These are phyloP conservation scores for Gymnocheta viridis DNA, from an alignment of 2,888 invertebrate species.

Conservation along the genomic window DNA sequence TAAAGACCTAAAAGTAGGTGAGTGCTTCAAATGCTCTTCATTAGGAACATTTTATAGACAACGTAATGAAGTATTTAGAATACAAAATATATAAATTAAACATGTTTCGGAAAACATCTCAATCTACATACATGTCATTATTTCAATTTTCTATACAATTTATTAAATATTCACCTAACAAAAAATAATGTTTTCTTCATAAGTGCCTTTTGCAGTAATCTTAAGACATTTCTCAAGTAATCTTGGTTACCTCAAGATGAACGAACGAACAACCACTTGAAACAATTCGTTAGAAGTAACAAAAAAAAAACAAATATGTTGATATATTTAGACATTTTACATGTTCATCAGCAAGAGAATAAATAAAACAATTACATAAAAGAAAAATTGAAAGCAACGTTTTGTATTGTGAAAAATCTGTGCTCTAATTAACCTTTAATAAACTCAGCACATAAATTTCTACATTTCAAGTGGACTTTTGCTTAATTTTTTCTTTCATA, in stretches of 20 bases:
- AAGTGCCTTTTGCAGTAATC: neutral
- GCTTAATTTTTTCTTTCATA: neutral
- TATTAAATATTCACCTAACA: neutral
- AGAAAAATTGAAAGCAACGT: neutral
- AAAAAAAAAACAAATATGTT: neutral
- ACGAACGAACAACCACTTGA: conserved; percentile 46
- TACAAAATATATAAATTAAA: neutral
- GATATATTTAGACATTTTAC: neutral
- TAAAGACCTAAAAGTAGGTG: conserved; percentile 3
- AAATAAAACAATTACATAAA: conserved; percentile 1
- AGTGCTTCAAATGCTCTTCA: neutral
- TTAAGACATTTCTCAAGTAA: conserved; percentile 46
- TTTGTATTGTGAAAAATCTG: conserved; percentile 46
- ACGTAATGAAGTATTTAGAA: neutral
- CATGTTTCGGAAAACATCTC: neutral
- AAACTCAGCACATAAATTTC: conserved; percentile 66
- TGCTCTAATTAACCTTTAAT: conserved; percentile 68
- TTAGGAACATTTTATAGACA: neutral
- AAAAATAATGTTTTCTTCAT: conserved; percentile 18
- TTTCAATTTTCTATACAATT: neutral
- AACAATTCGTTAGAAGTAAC: conserved; percentile 12
- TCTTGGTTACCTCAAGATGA: conserved; percentile 10
- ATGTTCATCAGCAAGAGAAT: conserved; percentile 8
- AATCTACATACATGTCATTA: neutral
- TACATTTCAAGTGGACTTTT: conserved; percentile 54